Evolutionary conservation across 1,140 invertebrate genomes (phyloP), one percentile per base, ranked within the genome.

Genomic region (Ruditapes philippinarum): DNA sequence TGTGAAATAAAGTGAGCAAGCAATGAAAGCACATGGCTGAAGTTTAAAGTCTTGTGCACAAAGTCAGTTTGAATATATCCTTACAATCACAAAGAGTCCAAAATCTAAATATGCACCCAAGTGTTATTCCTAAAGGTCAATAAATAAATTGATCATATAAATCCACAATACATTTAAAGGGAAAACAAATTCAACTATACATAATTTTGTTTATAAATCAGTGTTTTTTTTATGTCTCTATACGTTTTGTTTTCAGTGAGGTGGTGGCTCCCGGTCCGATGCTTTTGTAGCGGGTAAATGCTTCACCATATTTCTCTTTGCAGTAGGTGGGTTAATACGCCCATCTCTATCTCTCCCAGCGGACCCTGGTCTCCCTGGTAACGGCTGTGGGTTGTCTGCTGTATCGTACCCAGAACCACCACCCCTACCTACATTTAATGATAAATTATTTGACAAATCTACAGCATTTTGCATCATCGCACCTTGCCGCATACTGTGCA

Each of bases 181-280:
- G 73, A 54, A 78, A 78, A 74, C 42, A 49, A 28, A 33, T 49
- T 54, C 73, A 78, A 73, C 33, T 70, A 70, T 70, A 70, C 65
- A 78, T 45, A 49, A 78, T n/a, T 28, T 78, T 78, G n/a, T 14
- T 36, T 14, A 45, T 45, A 73, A 12, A 49, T 54, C 73, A 49
- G 40, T 49, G 33, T 78, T 22, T 70, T 22, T 78, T 40, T 45
- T 28, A n/a, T n/a, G n/a, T n/a, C 38, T 25, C 54, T 57, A 38
- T 57, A 57, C 14, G 36, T 11, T 78, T 33, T 78, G 40, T 33
- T 78, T 36, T 90, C 88, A 91, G 74, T 92, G 92, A 45, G 87
- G 92, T 28, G 91, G 91, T 33, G 90, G 90, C 57, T 89, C 88
- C n/a, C 90, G 62, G 86, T 91, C 91, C 45, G 91, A 84, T n/a